phyloP scores from a whole-genome alignment of 2,888 invertebrate genomes.

The Acleris laterana region DNA sequence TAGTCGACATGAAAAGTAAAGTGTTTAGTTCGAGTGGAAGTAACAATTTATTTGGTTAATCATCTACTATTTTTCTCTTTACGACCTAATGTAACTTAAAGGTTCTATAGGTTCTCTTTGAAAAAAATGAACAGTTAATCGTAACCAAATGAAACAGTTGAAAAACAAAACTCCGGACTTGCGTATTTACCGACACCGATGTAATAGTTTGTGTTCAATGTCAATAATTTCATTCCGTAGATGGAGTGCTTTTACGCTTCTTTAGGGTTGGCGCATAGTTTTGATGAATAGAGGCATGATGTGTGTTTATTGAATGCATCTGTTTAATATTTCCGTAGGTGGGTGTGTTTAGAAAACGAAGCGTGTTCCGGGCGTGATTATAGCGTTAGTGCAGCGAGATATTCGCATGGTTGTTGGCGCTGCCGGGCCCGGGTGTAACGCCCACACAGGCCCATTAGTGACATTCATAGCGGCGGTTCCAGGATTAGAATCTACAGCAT shows the following conservation, averaged over 20 bases:
- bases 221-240: constrained; percentile 36
- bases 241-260: constrained; percentile 55
- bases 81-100: too few relatives aligned
- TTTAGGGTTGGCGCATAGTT: constrained; percentile 48
- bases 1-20: too few relatives aligned
- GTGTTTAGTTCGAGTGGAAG: too few relatives aligned
- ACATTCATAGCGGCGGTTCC: constrained; percentile 20
- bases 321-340: constrained; percentile 41
- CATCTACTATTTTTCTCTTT: too few relatives aligned
- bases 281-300: constrained; percentile 54
- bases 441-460: constrained; percentile 18
- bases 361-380: constrained; percentile 7
- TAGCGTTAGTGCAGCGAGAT: constrained; percentile 23
- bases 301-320: constrained; percentile 54
- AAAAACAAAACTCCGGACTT: too few relatives aligned
- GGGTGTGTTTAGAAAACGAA: constrained; percentile 31
- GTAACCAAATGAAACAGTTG: too few relatives aligned
- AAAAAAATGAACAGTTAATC: too few relatives aligned
- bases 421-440: not conserved
- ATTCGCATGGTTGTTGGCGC: constrained; percentile 42
- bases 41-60: too few relatives aligned
- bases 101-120: too few relatives aligned
- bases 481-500: constrained; percentile 27
- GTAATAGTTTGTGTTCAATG: constrained; percentile 48
- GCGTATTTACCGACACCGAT: constrained; percentile 41